Base-by-base conservation (phyloP, 2,888 invertebrate genomes). In the Dryococelus australis region DNA sequence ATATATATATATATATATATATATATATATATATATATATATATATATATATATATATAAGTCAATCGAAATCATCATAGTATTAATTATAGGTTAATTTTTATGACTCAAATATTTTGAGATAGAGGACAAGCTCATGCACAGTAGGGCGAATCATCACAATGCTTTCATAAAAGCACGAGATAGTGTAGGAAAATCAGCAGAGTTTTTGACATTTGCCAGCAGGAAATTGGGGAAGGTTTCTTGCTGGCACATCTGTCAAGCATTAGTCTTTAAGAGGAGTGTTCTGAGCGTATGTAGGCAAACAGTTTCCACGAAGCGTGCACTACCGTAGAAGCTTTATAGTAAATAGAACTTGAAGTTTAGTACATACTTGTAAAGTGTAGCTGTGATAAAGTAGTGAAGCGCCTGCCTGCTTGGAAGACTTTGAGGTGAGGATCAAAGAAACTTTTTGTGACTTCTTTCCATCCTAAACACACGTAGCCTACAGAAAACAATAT, bases 221-320 rank as follows among this genome's bases (percentile, higher is more conserved):
- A 85, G 43, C 88, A 88, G 88, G 87, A 89, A 89, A 89, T 89
- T 85, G 89, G 89, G 89, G 89, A 89, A 89, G 89, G 88, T 89
- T 89, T 89, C 88, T 87, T 88, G 86, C 3, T 83, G 28, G 83
- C 65, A 65, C 16, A 6, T 65, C 65, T 65, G 65, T 65, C 65
- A 65, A 65, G 16, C 10, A 65, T 20, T 16, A 65, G 65, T 65
- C 5, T 65, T 5, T 65, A 65, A 24, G 65, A 16, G 65, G 10
- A 65, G 65, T 65, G 65, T 16, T 65, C 5, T 20, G 16, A 65
- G 24, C 16, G 24, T 12, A 24, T 20, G 20, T 65, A 65, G 10
- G 65, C 65, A 47, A 47, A 47, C 6, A 65, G 65, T 65, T 65
- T 20, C 16, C 20, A 65, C 16, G 10, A 65, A 12, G 65, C 24